Percentiles rank a stretch among this genome's conserved stretches.
These are phyloP conservation scores for Cyanistes caeruleus DNA, from an alignment of 2,113 vertebrate species.

Conservation along the genomic window DNA sequence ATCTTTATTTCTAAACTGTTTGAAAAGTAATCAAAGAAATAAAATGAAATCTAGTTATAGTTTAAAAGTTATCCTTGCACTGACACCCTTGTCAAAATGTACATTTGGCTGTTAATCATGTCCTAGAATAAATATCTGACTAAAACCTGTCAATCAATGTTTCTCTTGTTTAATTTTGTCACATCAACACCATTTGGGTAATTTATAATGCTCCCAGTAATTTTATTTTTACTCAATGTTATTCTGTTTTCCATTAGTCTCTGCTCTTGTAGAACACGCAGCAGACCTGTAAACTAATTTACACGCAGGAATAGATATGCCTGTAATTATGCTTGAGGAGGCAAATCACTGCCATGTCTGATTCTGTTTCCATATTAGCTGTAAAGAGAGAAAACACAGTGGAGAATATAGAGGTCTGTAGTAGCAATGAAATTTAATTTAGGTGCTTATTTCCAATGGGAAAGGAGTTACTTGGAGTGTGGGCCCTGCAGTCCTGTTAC, in stretches of 20 bases:
- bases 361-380: not conserved
- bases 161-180: not conserved
- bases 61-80: not conserved
- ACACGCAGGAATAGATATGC: not conserved
- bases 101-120: not conserved
- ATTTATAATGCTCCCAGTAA: not conserved
- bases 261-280: not conserved
- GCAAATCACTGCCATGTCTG: not conserved
- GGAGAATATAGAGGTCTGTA: not conserved
- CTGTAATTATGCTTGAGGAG: not conserved
- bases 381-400: not conserved
- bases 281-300: not conserved
- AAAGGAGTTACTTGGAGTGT: not conserved
- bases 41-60: not conserved
- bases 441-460: not conserved
- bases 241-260: not conserved
- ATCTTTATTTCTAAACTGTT: not conserved
- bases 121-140: not conserved
- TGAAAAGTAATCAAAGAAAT: not conserved
- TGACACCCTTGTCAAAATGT: not conserved
- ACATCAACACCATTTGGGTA: not conserved
- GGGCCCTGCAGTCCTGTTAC: not conserved
- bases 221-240: constrained; percentile 1
- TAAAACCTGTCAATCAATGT: not conserved
- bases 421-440: not conserved